Evolutionary conservation across 2,113 vertebrate genomes (phyloP).

Genomic region (Alligator sinensis): DNA sequence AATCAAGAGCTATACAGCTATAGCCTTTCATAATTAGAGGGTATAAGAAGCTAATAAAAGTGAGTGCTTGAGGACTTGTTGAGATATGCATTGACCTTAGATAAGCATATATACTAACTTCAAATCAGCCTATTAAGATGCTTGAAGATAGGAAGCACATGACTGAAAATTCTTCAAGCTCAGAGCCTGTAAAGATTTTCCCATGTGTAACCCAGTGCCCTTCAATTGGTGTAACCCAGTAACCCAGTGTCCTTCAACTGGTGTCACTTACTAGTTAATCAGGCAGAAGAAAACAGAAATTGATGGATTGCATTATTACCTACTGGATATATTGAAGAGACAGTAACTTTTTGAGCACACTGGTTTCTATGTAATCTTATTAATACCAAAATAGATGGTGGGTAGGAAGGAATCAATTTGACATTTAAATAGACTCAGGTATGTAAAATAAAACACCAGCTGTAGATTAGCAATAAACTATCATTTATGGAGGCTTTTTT

Average conservation of each 20-base stretch:
- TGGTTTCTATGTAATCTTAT: not conserved
- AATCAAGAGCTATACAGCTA: constrained; percentile 27
- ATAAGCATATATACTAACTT: not conserved
- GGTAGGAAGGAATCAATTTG: not conserved
- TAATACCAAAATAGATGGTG: not conserved
- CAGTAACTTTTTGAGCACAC: not conserved
- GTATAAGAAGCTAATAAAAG: not conserved
- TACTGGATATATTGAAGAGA: fast-evolving
- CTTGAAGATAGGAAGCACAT: not conserved
- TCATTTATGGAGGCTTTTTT: not conserved
- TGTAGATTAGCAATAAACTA: not conserved
- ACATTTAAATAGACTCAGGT: not conserved
- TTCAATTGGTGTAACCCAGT: not conserved
- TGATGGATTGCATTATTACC: not conserved
- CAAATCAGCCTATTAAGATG: not conserved
- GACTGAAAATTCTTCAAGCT: not conserved
- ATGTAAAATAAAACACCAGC: not conserved
- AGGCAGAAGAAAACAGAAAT: not conserved
- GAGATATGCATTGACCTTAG: not conserved
- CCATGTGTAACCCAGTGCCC: not conserved
- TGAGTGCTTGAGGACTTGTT: not conserved
- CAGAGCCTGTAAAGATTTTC: not conserved
- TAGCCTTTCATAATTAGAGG: not conserved
- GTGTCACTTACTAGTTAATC: not conserved
- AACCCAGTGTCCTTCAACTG: not conserved